Conservation (phyloP, 2,797 vertebrate genomes). For the Vipera ursinii region DNA sequence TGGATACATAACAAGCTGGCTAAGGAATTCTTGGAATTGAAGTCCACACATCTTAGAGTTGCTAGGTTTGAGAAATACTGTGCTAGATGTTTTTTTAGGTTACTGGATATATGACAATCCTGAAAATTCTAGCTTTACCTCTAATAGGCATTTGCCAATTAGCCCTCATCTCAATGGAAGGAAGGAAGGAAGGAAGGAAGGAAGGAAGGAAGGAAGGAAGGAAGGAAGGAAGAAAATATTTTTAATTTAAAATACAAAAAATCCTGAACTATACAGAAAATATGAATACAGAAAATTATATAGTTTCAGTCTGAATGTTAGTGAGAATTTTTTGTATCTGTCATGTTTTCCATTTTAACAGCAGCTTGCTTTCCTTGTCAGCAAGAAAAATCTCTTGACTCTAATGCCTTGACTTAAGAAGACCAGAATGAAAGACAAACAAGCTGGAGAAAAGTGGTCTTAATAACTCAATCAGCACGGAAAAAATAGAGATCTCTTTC, state of each 20-base stretch:
- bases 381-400: constrained; percentile 1
- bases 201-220: neutral
- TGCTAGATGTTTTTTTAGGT: neutral
- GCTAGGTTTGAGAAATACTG: neutral
- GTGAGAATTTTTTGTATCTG: constrained; percentile 8
- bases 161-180: neutral
- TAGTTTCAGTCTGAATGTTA: neutral
- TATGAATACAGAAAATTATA: neutral
- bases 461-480: neutral
- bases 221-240: too few relatives aligned
- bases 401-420: neutral
- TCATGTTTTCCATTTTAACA: constrained; percentile 13
- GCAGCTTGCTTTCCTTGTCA: constrained; percentile 22
- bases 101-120: neutral
- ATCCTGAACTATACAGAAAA: neutral
- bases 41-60: neutral
- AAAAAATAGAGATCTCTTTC: neutral
- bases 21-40: neutral
- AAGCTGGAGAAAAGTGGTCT: constrained; percentile 5
- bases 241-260: neutral
- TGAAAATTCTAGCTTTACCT: constrained; percentile 3
- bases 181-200: neutral
- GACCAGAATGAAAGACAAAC: constrained; percentile 18
- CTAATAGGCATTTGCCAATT: neutral
- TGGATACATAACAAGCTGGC: neutral